Base-by-base conservation (phyloP, 1,140 invertebrate genomes). In the Papilio glaucus region DNA sequence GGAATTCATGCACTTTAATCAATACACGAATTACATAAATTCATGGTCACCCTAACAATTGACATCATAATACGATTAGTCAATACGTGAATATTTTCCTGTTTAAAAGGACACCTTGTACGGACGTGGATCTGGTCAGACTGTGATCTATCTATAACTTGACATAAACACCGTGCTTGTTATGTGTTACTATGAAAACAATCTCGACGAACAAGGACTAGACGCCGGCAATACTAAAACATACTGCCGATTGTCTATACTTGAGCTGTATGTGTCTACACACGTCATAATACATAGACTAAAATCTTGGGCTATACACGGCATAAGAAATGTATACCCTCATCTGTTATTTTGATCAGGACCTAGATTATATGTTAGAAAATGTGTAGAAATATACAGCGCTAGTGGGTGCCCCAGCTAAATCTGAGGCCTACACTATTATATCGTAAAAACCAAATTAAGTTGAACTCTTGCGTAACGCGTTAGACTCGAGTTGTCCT, bases 11-110 rank as follows among this genome's bases (percentile, higher is more conserved):
- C 24, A 33, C 10, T 33, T 61, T 26, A 61, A 15, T 61, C 26
- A 61, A 33, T 29, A 60, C 7, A 26, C 6, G 6, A 6, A n/a
- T 13, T 13, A 18, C 18, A 12, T 7, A 53, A 33, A 63, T n/a
- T 18, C 38, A 37, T 65, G 37, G 62, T 24, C 62, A 33, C 29
- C 33, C 29, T 21, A n/a, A n/a, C 2, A 6, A 24, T 39, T 65
- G 33, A 41, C 33, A 39, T 24, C 62, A 65, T 39, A 65, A 15
- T 13, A 33, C 61, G 29, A 33, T 63, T 33, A 37, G n/a, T 39
- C 18, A 37, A n/a, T 12, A 6, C 33, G 10, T 41, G 29, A 65
- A 65, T 38, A 53, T 38, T 65, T 65, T 65, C 39, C 62, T 65
- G 39, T 15, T 39, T 39, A 4, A 12, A 1, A 65, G 29, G 39